Conservation (phyloP, 1,140 invertebrate genomes). For the Orchesella cincta region DNA sequence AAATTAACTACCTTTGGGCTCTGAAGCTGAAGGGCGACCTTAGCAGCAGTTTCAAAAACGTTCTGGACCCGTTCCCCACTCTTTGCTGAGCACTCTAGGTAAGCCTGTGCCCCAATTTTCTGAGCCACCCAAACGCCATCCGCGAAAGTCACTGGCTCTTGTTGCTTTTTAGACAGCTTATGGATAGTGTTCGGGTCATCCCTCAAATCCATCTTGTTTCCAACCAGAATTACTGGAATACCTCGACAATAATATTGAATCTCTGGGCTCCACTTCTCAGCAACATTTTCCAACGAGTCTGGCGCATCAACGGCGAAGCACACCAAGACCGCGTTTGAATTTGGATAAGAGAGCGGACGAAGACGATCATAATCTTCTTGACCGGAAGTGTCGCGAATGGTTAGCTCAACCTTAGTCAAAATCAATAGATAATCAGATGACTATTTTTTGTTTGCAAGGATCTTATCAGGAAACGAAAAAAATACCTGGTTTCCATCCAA, state of each 20-base stretch:
- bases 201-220: conserved; percentile 63
- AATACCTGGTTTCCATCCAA: conserved; percentile 89
- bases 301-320: conserved; percentile 64
- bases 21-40: no score
- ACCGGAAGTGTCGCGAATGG: conserved; percentile 68
- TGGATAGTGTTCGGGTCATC: conserved; percentile 58
- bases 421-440: not conserved
- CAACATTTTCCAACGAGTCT: conserved; percentile 63
- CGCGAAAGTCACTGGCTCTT: conserved; percentile 58
- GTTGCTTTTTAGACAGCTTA: conserved; percentile 61
- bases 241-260: conserved; percentile 67
- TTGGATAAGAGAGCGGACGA: conserved; percentile 66
- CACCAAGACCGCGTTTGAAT: conserved; percentile 66
- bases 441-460: no score
- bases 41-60: conserved; percentile 64
- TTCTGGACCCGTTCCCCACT: conserved; percentile 61
- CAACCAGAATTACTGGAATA: conserved; percentile 66
- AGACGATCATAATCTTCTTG: conserved; percentile 69
- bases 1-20: no score
- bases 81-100: conserved; percentile 64
- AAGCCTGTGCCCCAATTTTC: conserved; percentile 61
- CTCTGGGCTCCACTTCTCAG: conserved; percentile 64
- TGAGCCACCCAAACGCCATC: conserved; percentile 58
- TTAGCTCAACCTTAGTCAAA: conserved; percentile 60
- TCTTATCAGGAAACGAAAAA: no score